Base-by-base conservation (phyloP, 1,140 invertebrate genomes). In the Drosophila kepulauana region DNA sequence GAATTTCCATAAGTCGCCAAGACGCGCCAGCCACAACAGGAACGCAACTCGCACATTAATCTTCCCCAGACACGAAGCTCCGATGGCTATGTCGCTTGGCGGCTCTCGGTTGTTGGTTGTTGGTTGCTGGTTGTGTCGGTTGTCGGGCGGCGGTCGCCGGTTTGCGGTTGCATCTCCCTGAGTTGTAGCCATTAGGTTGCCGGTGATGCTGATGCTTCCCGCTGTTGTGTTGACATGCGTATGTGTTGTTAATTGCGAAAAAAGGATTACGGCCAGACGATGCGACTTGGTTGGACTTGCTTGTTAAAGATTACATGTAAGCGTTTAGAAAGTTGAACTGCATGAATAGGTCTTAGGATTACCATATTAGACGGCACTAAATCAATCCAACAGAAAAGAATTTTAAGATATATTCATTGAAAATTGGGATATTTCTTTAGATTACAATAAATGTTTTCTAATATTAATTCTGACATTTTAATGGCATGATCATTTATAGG, bases 161-260 rank as follows among this genome's bases (percentile, higher is more conserved):
- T 33, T 8, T 7, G 35, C 35, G 35, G 35, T 38, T 38, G 65
- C 72, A 75, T 28, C 43, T 75, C 35, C 8, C 49, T 54, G 35
- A 41, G 51, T 73, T 66, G 67, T 79, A 68, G 67, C 73, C 66
- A 79, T 71, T 68, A 79, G 63, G 54, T 69, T 68, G 33, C 35
- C 67, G 74, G 62, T 78, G 59, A 51, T 59, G 46, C 30, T 75
- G 79, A 30, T 51, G 33, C 61, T 11, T 49, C 45, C 62, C 75
- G 78, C 68, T 78, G 80, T 75, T 88, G 85, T 85, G 82, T 78
- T 84, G 78, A 84, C 78, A 88, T 91, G 88, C 88, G 88, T 91
- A 84, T 88, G 85, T 82, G 91, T 80, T 91, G 79, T 91, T 91
- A 91, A 91, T 91, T 91, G 91, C 86, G 51, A 82, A 87, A 82